Percentiles rank a stretch among this genome's conserved stretches.
Conservation (phyloP, 2,888 invertebrate genomes). For the Cheilosia impressa region DNA sequence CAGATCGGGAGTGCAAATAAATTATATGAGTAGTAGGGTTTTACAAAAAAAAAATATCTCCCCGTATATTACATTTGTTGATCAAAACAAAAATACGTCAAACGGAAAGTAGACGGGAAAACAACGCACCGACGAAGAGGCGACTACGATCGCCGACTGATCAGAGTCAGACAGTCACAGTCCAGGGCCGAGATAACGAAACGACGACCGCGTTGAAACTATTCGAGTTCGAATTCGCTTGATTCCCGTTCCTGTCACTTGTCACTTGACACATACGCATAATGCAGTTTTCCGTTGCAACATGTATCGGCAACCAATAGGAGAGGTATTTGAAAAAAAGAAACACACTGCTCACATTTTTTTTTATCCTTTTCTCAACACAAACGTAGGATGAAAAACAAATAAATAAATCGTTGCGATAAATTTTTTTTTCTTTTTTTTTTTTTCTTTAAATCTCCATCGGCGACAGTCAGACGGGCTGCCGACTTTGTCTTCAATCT, state of each 20-base stretch:
- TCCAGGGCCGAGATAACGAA: background rate
- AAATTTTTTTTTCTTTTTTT: constrained; percentile 28
- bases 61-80: background rate
- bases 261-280: constrained; percentile 1
- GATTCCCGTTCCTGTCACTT: constrained; percentile 10
- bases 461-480: constrained; percentile 61
- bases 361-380: background rate
- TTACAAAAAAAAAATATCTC: background rate
- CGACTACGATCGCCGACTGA: background rate
- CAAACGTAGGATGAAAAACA: constrained; percentile 17
- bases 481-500: constrained; percentile 55
- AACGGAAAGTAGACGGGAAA: constrained; percentile 5
- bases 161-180: background rate
- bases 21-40: constrained; percentile 12
- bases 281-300: constrained; percentile 23
- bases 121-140: constrained; percentile 1
- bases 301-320: constrained; percentile 31
- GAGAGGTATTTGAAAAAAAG: background rate
- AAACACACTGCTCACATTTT: background rate
- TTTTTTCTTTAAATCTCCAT: constrained; percentile 41
- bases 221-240: background rate
- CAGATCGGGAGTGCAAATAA: constrained; percentile 28
- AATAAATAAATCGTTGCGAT: constrained; percentile 50
- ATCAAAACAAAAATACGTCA: constrained; percentile 51
- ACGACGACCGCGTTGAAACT: background rate